Evolutionary conservation across 1,140 invertebrate genomes (phyloP), one percentile per base, ranked within the genome.

Genomic region (Rhagoletis zephyria): DNA sequence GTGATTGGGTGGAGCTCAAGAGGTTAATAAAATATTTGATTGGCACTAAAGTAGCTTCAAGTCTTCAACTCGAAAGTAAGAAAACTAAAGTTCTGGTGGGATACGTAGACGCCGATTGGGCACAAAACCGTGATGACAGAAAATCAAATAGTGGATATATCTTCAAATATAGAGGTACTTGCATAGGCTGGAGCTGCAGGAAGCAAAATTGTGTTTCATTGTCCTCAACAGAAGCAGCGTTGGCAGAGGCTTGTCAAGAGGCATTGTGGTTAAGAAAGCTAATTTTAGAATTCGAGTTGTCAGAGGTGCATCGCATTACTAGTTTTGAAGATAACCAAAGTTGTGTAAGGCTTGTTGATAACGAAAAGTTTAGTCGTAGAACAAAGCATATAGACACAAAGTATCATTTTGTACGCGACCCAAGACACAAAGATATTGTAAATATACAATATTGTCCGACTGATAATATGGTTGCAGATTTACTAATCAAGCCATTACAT

Each of bases 251-350:
- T 30, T 30, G 30, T 30, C 30, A 30, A 30, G 30, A 30, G 30
- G 30, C 30, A 30, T 60, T 60, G 12, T 60, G 59, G 59, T 60
- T 60, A 60, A 6, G 59, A 60, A 60, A 60, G 12, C 6, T 10
- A 30, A n/a, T 74, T 74, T 30, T 40, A 4, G 67, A 74, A 30
- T 74, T 74, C 40, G 67, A 45, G n/a, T 40, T 74, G 4, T 4
- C 19, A 74, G 10, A 30, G 19, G 10, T 12, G 10, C 10, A 74
- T 30, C 19, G n/a, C 40, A 74, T 45, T 4, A 74, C 19, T 40
- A 74, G n/a, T 74, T 74, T 74, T 30, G 67, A 74, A 74, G 67
- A 74, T 74, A 74, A 74, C 67, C 67, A 74, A 74, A 74, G 67
- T 9, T 30, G 67, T 45, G 40, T 74, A 74, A 74, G 40, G 67